Evolutionary conservation across 2,797 vertebrate genomes (phyloP).

Genomic region (Channa striata): DNA sequence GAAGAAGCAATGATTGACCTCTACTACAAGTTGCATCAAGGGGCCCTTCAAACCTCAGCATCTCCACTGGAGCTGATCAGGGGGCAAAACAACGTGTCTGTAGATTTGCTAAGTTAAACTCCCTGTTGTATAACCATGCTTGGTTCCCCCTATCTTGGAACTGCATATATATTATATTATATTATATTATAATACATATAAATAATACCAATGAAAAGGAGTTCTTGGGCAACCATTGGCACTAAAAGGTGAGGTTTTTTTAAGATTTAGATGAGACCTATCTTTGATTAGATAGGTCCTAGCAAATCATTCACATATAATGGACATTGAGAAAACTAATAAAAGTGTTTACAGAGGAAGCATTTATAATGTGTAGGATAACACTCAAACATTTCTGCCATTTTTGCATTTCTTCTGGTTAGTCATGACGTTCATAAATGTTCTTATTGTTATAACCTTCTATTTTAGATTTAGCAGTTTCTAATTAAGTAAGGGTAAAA

Average conservation of each 20-base stretch:
- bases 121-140: conserved; percentile 13
- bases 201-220: neutral
- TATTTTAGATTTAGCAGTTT: neutral
- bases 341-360: neutral
- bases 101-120: conserved; percentile 34
- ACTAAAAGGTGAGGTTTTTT: neutral
- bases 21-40: conserved; percentile 29
- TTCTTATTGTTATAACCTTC: too few relatives aligned
- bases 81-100: conserved; percentile 25
- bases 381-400: neutral
- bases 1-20: conserved; percentile 3
- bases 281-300: neutral
- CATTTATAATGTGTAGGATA: neutral
- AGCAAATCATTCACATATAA: neutral
- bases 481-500: too few relatives aligned
- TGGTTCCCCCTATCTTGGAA: neutral
- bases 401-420: too few relatives aligned
- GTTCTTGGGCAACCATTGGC: neutral
- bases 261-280: too few relatives aligned
- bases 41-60: conserved; percentile 45
- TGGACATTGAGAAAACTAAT: neutral
- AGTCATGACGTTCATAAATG: too few relatives aligned
- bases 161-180: neutral
- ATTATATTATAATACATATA: neutral
- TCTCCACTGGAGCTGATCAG: conserved; percentile 23